Percentiles rank a stretch among this genome's conserved stretches.
Conservation (phyloP, 2,888 invertebrate species). For the Eupithecia inturbata region DNA sequence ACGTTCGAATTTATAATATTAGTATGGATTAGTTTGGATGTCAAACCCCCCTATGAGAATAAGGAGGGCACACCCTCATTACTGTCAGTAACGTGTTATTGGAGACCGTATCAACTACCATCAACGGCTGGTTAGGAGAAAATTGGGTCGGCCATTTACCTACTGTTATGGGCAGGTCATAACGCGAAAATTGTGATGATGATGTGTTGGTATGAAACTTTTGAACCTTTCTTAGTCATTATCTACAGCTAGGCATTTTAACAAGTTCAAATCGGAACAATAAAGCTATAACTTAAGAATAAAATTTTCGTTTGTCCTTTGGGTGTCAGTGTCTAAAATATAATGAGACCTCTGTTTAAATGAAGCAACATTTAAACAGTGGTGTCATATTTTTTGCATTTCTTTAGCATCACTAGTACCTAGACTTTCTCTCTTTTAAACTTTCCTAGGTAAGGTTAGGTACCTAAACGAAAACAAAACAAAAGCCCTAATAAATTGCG, state of each 20-base stretch:
- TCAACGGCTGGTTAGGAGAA: conserved; percentile 23
- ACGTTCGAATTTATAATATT: too few relatives aligned
- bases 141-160: conserved; percentile 22
- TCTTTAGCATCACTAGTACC: too few relatives aligned
- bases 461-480: background rate
- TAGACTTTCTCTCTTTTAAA: too few relatives aligned
- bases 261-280: too few relatives aligned
- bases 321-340: background rate
- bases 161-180: background rate
- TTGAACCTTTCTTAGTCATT: background rate
- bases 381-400: too few relatives aligned
- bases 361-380: too few relatives aligned
- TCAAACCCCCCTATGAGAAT: conserved; percentile 4
- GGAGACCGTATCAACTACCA: conserved; percentile 19
- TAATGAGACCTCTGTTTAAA: too few relatives aligned
- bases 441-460: background rate
- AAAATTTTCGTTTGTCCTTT: background rate
- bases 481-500: background rate
- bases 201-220: background rate
- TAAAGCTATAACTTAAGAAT: background rate
- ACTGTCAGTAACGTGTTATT: conserved; percentile 25
- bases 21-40: too few relatives aligned
- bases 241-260: background rate
- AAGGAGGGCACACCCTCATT: conserved; percentile 29
- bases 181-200: background rate